Evolutionary conservation across 2,888 invertebrate species (phyloP).

Genomic region (Pimpla rufipes): DNA sequence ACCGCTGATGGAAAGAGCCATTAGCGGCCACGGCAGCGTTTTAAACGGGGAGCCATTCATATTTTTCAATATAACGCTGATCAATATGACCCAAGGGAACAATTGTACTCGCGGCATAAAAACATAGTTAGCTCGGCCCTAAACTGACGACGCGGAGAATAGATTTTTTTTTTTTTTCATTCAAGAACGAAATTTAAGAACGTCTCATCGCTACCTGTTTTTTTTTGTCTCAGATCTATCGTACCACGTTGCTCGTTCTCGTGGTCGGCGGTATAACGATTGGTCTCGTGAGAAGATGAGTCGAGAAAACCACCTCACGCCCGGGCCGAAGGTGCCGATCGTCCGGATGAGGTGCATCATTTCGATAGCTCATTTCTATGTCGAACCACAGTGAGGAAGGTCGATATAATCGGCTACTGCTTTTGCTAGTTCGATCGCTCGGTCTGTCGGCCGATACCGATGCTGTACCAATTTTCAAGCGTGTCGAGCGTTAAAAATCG

Average conservation of each 20-base stretch:
- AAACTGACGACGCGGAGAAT: background rate
- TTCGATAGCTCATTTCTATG: conserved; percentile 6
- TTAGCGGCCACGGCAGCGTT: background rate
- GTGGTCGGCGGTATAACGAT: conserved; percentile 32
- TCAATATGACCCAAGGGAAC: background rate
- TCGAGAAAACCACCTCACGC: conserved; percentile 16
- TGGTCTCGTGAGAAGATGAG: conserved; percentile 43
- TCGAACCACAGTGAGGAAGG: conserved; percentile 39
- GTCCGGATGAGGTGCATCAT: conserved; percentile 8
- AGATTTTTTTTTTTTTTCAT: background rate
- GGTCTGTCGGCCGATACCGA: background rate
- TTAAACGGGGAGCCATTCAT: background rate
- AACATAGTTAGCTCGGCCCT: background rate
- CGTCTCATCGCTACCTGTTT: conserved; percentile 4
- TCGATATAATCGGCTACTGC: conserved; percentile 49
- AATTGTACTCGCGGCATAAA: background rate
- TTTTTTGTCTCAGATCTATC: background rate
- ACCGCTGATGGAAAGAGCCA: background rate
- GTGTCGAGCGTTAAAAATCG: conserved; percentile 72
- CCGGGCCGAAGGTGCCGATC: conserved; percentile 10
- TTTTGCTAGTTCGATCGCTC: conserved; percentile 32
- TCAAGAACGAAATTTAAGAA: background rate
- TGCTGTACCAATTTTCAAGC: conserved; percentile 58
- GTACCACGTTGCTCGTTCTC: conserved; percentile 4
- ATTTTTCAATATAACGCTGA: conserved; percentile 7